Conservation (phyloP, 2,113 vertebrate genomes). For the Grus americana region DNA sequence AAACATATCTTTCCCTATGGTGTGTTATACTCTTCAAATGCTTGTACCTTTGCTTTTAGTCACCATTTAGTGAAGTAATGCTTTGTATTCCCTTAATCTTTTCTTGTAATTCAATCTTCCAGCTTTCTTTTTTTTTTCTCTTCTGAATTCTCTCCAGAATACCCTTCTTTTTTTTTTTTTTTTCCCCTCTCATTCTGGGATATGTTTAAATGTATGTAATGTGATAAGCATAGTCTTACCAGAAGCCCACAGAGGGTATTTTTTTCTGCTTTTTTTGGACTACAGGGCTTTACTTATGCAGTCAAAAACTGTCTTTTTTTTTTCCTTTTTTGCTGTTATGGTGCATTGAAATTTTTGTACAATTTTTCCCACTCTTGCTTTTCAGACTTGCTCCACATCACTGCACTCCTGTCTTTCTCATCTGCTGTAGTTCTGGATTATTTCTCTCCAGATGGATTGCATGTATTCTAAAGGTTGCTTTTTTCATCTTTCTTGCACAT, state of each 20-base stretch:
- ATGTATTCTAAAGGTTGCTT: constrained; percentile 54
- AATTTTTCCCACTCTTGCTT: neutral
- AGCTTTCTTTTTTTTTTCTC: neutral
- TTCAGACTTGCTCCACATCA: constrained; percentile 35
- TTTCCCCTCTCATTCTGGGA: rapidly evolving
- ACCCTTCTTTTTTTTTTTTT: no score
- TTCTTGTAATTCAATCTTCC: constrained; percentile 37
- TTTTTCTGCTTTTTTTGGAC: neutral
- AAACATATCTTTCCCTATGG: neutral
- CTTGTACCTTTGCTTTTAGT: constrained; percentile 38
- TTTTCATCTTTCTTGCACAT: constrained; percentile 48
- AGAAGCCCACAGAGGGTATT: neutral
- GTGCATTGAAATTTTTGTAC: neutral
- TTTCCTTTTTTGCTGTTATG: neutral
- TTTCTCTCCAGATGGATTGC: constrained; percentile 60
- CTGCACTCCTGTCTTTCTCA: constrained; percentile 40
- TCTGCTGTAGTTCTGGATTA: constrained; percentile 43
- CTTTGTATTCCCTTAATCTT: constrained; percentile 44
- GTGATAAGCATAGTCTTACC: neutral
- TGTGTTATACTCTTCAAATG: neutral
- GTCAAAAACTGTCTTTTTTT: neutral
- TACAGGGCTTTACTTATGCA: neutral
- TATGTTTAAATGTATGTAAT: neutral
- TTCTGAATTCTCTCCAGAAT: constrained; percentile 13
- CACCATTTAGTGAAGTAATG: constrained; percentile 50